A percentile compares a stretch with the other conserved stretches of the same genome.
Conservation (phyloP, 2,113 vertebrate genomes). For the Natator depressus region DNA sequence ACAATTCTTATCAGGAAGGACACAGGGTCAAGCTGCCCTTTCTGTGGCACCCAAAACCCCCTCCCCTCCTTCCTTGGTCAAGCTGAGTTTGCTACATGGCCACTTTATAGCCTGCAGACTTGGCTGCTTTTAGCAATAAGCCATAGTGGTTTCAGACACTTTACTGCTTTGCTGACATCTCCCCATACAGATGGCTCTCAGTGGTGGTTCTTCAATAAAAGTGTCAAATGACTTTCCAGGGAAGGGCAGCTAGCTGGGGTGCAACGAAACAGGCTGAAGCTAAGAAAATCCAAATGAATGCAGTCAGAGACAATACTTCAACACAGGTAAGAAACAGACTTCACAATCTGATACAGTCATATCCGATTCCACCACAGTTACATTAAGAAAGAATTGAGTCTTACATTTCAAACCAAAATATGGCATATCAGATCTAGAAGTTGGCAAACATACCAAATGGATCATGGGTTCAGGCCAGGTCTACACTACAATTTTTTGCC, state of each 20-base stretch:
- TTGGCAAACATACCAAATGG: neutral
- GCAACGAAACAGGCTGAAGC: neutral
- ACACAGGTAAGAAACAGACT: neutral
- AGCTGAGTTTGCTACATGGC: no score
- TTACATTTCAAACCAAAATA: conserved; percentile 20
- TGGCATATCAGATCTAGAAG: neutral
- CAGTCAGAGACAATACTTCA: neutral
- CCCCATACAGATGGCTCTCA: neutral
- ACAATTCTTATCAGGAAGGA: no score
- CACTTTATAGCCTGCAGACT: no score
- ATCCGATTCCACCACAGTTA: neutral
- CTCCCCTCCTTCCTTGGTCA: no score
- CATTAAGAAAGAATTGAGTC: neutral
- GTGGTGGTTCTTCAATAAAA: neutral
- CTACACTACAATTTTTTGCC: conserved; percentile 11
- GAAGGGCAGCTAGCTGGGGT: neutral
- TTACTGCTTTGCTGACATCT: no score
- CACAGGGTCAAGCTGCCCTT: no score
- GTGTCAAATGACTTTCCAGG: neutral
- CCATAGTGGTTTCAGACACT: no score
- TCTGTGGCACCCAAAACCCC: no score
- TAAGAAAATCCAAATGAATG: neutral
- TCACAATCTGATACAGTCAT: neutral
- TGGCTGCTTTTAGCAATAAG: no score
- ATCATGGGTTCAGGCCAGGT: neutral